Evolutionary conservation across 2,888 invertebrate species (phyloP).

Genomic region (Drosophila niveifrons): DNA sequence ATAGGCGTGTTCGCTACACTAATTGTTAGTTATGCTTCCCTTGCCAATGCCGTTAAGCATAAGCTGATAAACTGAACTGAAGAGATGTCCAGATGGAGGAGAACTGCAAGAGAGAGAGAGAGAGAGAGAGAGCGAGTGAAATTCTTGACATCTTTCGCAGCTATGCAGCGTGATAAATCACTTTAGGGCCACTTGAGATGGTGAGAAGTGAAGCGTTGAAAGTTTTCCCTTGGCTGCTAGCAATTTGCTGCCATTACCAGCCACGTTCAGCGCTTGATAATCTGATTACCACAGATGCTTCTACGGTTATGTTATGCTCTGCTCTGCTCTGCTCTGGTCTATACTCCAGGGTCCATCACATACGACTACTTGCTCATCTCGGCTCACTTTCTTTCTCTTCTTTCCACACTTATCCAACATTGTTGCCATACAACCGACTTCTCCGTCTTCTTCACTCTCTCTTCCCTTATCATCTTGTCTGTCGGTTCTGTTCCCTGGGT

Average conservation of each 20-base stretch:
- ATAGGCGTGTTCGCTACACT: slow-evolving; percentile 36
- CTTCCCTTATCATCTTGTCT: background rate
- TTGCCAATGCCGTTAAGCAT: slow-evolving; percentile 10
- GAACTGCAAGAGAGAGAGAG: background rate
- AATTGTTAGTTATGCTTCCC: slow-evolving; percentile 66
- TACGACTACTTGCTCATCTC: slow-evolving; percentile 2
- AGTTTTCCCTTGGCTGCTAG: slow-evolving; percentile 26
- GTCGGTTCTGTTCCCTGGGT: background rate
- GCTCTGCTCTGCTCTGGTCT: background rate
- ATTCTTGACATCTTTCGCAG: slow-evolving; percentile 12
- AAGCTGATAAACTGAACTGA: slow-evolving; percentile 14
- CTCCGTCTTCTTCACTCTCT: background rate
- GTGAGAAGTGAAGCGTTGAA: slow-evolving; percentile 12
- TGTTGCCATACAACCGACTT: background rate
- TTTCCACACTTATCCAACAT: background rate
- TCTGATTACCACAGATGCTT: slow-evolving; percentile 27
- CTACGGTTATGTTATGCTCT: background rate
- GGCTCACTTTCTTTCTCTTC: too few relatives aligned
- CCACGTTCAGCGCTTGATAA: slow-evolving; percentile 49
- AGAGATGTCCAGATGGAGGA: slow-evolving; percentile 2
- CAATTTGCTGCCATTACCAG: slow-evolving; percentile 26
- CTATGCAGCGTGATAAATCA: slow-evolving; percentile 46
- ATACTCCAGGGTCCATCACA: slow-evolving; percentile 7
- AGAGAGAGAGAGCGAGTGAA: background rate
- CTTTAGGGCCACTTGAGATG: slow-evolving; percentile 42